Conservation (phyloP, 2,797 vertebrate species). For the Graptemys geographica region DNA sequence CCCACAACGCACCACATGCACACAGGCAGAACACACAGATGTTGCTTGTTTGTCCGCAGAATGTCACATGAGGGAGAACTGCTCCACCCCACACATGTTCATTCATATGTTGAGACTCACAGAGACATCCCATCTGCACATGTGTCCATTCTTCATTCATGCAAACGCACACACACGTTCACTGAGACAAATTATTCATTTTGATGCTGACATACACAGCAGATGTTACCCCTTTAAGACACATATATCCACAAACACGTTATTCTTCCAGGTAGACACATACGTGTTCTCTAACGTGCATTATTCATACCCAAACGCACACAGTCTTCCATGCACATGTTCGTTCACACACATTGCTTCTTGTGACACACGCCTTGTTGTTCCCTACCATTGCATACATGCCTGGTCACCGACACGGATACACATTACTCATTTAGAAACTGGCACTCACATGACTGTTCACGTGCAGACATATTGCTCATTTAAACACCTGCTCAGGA, state of each 20-base stretch:
- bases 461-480: background rate
- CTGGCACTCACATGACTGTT: background rate
- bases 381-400: accelerated
- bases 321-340: background rate
- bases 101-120: background rate
- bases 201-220: background rate
- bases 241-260: background rate
- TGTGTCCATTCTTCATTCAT: background rate
- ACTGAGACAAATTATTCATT: background rate
- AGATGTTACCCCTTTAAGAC: background rate
- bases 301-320: background rate
- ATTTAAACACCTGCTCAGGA: background rate
- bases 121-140: background rate
- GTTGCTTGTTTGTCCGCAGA: background rate
- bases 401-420: background rate
- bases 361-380: accelerated
- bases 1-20: background rate
- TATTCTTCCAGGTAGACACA: background rate
- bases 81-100: background rate
- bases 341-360: background rate
- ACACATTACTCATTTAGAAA: background rate
- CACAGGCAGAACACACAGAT: background rate
- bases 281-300: background rate
- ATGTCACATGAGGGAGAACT: background rate
- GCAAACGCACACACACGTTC: background rate